phyloP scores from a whole-genome alignment of 2,888 invertebrate species.

The Minunthozetes semirufus region DNA sequence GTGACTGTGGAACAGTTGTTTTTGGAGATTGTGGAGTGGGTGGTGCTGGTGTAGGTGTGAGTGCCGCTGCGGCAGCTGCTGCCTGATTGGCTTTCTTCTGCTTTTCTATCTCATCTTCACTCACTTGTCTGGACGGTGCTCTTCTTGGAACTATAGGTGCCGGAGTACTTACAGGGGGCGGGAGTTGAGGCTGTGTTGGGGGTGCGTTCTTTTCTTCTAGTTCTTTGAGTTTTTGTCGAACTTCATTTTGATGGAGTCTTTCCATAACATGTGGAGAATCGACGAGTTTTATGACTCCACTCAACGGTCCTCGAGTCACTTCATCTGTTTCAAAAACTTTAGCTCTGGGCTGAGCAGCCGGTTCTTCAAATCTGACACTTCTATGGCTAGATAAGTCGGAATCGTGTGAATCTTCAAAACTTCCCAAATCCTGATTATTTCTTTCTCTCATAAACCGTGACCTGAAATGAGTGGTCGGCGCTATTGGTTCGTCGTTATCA shows the following conservation, averaged over 20 bases:
- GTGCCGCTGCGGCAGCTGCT: slow-evolving; percentile 37
- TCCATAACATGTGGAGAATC: slow-evolving; percentile 85
- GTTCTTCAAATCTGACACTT: slow-evolving; percentile 61
- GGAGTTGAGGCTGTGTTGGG: slow-evolving; percentile 36
- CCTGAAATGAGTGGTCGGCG: slow-evolving; percentile 35
- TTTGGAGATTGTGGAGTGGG: slow-evolving; percentile 14
- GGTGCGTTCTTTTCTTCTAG: slow-evolving; percentile 37
- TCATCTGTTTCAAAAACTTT: slow-evolving; percentile 82
- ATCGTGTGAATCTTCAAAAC: slow-evolving; percentile 32
- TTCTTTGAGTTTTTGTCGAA: slow-evolving; percentile 58
- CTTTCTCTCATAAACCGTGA: slow-evolving; percentile 40
- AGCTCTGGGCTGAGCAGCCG: slow-evolving; percentile 39
- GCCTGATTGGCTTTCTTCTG: slow-evolving; percentile 78
- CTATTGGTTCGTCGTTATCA: slow-evolving; percentile 41
- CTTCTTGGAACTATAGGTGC: slow-evolving; percentile 35
- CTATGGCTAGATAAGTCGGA: slow-evolving; percentile 47
- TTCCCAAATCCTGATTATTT: slow-evolving; percentile 40
- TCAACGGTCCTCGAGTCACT: slow-evolving; percentile 67
- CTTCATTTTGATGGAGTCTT: slow-evolving; percentile 72
- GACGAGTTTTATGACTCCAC: slow-evolving; percentile 76
- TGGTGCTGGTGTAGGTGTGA: neutral
- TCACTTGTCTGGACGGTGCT: slow-evolving; percentile 63
- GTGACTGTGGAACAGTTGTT: slow-evolving; percentile 19
- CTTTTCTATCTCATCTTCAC: slow-evolving; percentile 79
- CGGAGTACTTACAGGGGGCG: slow-evolving; percentile 40